These are phyloP conservation scores for Monarcha castaneiventris DNA, from an alignment of 2,113 vertebrate genomes.

Conservation along the genomic window DNA sequence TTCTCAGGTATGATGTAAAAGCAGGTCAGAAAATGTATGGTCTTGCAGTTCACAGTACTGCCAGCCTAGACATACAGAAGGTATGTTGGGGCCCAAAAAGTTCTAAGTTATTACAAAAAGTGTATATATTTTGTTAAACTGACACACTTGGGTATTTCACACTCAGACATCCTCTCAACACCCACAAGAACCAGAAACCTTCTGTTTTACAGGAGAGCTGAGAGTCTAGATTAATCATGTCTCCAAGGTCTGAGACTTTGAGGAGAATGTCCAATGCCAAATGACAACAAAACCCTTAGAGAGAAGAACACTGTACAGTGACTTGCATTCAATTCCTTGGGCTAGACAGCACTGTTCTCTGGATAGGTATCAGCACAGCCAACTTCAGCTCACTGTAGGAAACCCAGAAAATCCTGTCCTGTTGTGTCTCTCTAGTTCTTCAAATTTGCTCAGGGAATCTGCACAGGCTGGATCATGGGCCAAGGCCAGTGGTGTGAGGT, in stretches of 20 bases:
- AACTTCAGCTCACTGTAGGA: background rate
- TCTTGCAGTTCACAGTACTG: background rate
- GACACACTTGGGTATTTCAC: background rate
- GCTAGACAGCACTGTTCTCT: fast-evolving
- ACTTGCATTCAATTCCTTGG: fast-evolving
- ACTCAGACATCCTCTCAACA: background rate
- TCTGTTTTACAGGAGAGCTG: background rate
- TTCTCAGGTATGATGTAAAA: background rate
- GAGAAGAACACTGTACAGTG: background rate
- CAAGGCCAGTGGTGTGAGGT: background rate
- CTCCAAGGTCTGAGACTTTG: background rate
- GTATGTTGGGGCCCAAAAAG: background rate
- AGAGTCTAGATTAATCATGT: background rate
- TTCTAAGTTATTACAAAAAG: background rate
- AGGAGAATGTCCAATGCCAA: background rate
- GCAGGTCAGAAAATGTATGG: background rate
- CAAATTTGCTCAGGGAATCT: background rate
- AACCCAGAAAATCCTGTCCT: background rate
- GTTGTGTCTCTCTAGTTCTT: background rate
- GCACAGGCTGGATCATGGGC: background rate
- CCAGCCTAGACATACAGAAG: background rate
- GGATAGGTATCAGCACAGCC: fast-evolving
- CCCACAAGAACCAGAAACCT: background rate
- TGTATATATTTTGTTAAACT: background rate
- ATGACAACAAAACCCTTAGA: background rate